A percentile compares a stretch with the other conserved stretches of the same genome.
Evolutionary conservation across 2,888 invertebrate species (phyloP).

Genomic region (Drosophila pegasa): DNA sequence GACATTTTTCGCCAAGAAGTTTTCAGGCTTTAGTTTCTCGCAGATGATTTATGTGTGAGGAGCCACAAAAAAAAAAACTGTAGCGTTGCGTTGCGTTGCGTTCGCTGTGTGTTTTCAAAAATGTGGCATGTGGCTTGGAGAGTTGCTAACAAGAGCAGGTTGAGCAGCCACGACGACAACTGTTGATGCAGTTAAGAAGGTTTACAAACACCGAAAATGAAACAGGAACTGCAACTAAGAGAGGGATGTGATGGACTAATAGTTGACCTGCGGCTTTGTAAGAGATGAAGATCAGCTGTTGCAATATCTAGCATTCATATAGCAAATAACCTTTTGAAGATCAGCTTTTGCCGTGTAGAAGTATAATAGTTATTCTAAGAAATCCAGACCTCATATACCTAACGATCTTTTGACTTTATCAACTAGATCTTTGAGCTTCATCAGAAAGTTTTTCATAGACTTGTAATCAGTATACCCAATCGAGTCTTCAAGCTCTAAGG

Average conservation of each 20-base stretch:
- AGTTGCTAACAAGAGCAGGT: constrained; percentile 64
- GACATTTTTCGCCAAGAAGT: constrained; percentile 51
- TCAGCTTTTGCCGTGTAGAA: too few species aligned
- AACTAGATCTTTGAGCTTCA: background rate
- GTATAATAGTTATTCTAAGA: background rate
- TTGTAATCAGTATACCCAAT: too few species aligned
- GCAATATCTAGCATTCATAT: too few species aligned
- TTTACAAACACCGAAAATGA: background rate
- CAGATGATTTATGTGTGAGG: constrained; percentile 61
- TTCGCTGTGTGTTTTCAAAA: constrained; percentile 20
- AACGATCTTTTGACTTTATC: background rate
- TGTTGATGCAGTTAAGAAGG: constrained; percentile 30
- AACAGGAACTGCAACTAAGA: background rate
- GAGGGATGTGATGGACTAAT: too few species aligned
- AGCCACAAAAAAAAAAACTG: background rate
- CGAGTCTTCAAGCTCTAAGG: background rate
- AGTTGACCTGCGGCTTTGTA: background rate
- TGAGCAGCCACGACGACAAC: constrained; percentile 47
- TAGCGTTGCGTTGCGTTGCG: constrained; percentile 10
- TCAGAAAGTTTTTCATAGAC: too few species aligned
- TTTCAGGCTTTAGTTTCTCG: constrained; percentile 37
- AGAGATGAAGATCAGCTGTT: background rate
- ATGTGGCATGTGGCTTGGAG: constrained; percentile 18
- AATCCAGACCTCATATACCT: background rate
- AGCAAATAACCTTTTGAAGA: too few species aligned